phyloP scores from a whole-genome alignment of 2,113 vertebrate genomes.

The Gracilinanus agilis region DNA sequence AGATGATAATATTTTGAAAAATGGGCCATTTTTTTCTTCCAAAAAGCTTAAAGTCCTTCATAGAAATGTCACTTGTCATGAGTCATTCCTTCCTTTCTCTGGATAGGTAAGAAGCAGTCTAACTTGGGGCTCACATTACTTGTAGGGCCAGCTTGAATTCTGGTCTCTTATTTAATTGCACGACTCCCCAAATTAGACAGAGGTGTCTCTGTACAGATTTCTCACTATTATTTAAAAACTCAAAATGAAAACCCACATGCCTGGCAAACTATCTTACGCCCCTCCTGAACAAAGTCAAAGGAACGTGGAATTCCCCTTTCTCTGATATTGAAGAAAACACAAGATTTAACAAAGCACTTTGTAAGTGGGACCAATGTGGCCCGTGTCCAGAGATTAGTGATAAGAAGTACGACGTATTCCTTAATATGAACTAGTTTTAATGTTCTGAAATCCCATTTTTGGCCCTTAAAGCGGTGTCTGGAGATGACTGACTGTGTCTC shows the following conservation, averaged over 20 bases:
- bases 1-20: neutral
- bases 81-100: neutral
- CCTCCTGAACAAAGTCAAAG: neutral
- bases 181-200: neutral
- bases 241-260: neutral
- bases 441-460: neutral
- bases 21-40: neutral
- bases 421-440: neutral
- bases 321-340: neutral
- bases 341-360: neutral
- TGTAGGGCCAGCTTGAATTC: neutral
- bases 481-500: slow-evolving; percentile 30
- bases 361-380: neutral
- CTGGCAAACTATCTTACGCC: neutral
- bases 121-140: neutral
- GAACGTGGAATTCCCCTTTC: neutral
- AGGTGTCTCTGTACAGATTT: neutral
- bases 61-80: neutral
- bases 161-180: neutral
- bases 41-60: neutral
- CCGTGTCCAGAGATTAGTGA: neutral
- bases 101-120: neutral
- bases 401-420: neutral
- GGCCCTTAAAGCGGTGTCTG: slow-evolving; percentile 2
- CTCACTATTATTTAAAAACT: neutral